These are phyloP conservation scores for Atethmia centrago DNA, from an alignment of 2,888 invertebrate genomes.

Conservation along the genomic window DNA sequence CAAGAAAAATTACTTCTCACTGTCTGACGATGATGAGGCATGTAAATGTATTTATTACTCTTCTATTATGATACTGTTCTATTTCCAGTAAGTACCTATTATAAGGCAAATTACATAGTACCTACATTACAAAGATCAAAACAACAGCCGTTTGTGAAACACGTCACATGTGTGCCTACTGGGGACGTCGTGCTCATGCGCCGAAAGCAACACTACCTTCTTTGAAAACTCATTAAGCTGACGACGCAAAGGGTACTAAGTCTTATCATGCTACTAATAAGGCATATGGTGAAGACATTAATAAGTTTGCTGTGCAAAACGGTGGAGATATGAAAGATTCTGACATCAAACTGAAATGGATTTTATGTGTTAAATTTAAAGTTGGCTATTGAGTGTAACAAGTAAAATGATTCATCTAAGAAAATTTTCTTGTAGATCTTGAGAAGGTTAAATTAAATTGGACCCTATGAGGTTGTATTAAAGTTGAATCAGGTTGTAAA, in stretches of 20 bases:
- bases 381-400: not conserved
- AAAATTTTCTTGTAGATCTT: slow-evolving; percentile 45
- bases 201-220: slow-evolving; percentile 62
- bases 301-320: slow-evolving; percentile 9
- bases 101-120: slow-evolving; percentile 70
- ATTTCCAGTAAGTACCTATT: slow-evolving; percentile 50
- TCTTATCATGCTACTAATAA: not conserved
- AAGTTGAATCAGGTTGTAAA: slow-evolving; percentile 22
- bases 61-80: slow-evolving; percentile 7
- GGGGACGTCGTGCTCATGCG: slow-evolving; percentile 70
- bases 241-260: slow-evolving; percentile 17
- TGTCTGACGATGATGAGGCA: not conserved
- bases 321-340: slow-evolving; percentile 18
- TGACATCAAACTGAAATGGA: not conserved
- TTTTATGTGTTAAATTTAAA: accelerated
- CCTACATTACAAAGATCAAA: slow-evolving; percentile 71
- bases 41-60: slow-evolving; percentile 26
- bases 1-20: not conserved
- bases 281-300: not conserved
- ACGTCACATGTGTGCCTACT: slow-evolving; percentile 79
- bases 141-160: slow-evolving; percentile 75
- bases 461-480: slow-evolving; percentile 19
- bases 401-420: slow-evolving; percentile 44
- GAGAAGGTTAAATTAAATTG: slow-evolving; percentile 9
- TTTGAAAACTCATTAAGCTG: slow-evolving; percentile 25